Evolutionary conservation across 2,113 vertebrate species (phyloP).

Genomic region (Ranitomeya variabilis): DNA sequence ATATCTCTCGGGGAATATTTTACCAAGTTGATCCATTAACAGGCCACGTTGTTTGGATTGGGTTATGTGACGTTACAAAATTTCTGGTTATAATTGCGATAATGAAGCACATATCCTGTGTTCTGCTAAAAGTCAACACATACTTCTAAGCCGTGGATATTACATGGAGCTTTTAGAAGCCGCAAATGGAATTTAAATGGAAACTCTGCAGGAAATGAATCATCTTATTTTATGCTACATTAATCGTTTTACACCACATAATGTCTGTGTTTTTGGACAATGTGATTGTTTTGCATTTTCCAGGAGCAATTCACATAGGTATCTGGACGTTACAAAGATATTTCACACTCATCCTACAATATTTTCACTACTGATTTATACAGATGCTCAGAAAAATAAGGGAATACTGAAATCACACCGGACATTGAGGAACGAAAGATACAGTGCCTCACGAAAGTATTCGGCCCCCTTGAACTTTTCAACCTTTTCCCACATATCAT

Average conservation of each 20-base stretch:
- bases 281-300: neutral
- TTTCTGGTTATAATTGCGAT: slow-evolving; percentile 47
- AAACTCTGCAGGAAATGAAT: slow-evolving; percentile 40
- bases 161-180: slow-evolving; percentile 20
- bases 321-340: neutral
- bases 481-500: too few relatives aligned
- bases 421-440: too few relatives aligned
- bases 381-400: neutral
- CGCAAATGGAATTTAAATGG: slow-evolving; percentile 36
- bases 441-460: too few relatives aligned
- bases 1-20: neutral
- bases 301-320: neutral
- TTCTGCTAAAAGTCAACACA: slow-evolving; percentile 35
- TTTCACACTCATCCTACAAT: neutral
- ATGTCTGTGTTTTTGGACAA: slow-evolving; percentile 23
- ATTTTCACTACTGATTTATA: neutral
- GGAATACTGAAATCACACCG: too few relatives aligned
- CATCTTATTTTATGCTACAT: slow-evolving; percentile 46
- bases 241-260: slow-evolving; percentile 38
- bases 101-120: slow-evolving; percentile 18
- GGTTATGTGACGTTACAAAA: slow-evolving; percentile 20
- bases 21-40: slow-evolving; percentile 1
- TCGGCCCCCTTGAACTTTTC: too few relatives aligned
- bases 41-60: neutral
- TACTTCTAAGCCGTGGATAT: slow-evolving; percentile 5